Conservation (phyloP, 2,797 vertebrate genomes). For the Avahi laniger region DNA sequence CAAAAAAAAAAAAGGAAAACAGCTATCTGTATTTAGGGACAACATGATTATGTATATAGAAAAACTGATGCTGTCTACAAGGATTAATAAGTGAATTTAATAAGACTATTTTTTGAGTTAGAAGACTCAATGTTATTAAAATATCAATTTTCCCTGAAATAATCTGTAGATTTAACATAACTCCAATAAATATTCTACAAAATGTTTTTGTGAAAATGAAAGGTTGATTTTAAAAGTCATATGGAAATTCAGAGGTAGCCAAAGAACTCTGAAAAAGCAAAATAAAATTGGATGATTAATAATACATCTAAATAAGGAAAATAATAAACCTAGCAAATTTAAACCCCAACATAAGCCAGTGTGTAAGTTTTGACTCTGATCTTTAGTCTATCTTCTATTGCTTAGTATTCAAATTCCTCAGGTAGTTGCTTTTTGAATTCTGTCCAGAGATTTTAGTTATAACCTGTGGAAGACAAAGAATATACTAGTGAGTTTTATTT, state of each 20-base stretch:
- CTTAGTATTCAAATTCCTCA: neutral
- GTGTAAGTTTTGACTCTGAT: neutral
- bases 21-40: neutral
- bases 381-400: neutral
- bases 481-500: neutral
- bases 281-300: neutral
- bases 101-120: neutral
- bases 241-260: neutral
- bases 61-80: neutral
- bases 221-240: neutral
- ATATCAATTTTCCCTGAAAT: neutral
- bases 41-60: neutral
- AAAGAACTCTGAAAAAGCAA: neutral
- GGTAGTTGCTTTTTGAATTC: neutral
- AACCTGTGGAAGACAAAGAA: neutral
- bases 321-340: neutral
- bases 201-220: neutral
- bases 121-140: neutral
- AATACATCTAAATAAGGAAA: neutral
- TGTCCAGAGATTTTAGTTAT: neutral
- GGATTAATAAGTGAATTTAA: neutral
- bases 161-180: neutral
- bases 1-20: neutral
- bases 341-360: neutral
- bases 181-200: neutral